Evolutionary conservation across 2,113 vertebrate species (phyloP).

Genomic region (Grammomys dolichurus): DNA sequence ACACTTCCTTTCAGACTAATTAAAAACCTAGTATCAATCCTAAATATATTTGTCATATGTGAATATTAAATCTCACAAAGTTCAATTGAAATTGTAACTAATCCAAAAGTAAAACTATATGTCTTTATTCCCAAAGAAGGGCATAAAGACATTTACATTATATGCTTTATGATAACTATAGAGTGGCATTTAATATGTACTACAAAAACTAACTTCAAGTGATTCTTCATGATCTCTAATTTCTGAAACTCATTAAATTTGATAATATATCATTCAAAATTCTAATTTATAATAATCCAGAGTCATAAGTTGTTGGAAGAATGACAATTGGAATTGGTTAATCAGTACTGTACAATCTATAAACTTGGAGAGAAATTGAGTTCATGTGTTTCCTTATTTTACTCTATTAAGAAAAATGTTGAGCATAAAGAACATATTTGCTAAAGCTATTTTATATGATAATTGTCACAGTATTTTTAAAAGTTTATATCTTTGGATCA

Average conservation of each 20-base stretch:
- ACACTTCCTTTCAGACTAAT: neutral
- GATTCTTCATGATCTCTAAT: slow-evolving; percentile 49
- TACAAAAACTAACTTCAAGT: neutral
- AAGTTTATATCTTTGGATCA: slow-evolving; percentile 60
- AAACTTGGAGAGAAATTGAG: slow-evolving; percentile 35
- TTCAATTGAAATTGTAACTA: slow-evolving; percentile 39
- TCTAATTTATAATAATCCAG: slow-evolving; percentile 54
- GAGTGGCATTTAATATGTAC: slow-evolving; percentile 20
- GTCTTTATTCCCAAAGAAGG: neutral
- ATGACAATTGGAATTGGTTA: slow-evolving; percentile 27
- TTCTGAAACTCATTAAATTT: neutral
- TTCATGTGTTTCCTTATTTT: slow-evolving; percentile 58
- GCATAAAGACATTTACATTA: neutral
- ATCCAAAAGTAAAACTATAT: slow-evolving; percentile 23
- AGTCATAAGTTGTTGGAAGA: slow-evolving; percentile 6
- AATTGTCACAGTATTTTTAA: slow-evolving; percentile 30
- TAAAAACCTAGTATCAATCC: neutral
- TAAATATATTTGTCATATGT: slow-evolving; percentile 12
- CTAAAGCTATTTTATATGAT: slow-evolving; percentile 56
- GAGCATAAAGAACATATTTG: slow-evolving; percentile 53
- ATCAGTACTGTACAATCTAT: neutral
- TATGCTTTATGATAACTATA: neutral
- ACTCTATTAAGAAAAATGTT: slow-evolving; percentile 30
- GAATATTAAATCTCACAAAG: neutral
- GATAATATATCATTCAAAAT: neutral